Evolutionary conservation across 2,888 invertebrate genomes (phyloP), one percentile per base, ranked within the genome.

Genomic region (Euzetes globulus): DNA sequence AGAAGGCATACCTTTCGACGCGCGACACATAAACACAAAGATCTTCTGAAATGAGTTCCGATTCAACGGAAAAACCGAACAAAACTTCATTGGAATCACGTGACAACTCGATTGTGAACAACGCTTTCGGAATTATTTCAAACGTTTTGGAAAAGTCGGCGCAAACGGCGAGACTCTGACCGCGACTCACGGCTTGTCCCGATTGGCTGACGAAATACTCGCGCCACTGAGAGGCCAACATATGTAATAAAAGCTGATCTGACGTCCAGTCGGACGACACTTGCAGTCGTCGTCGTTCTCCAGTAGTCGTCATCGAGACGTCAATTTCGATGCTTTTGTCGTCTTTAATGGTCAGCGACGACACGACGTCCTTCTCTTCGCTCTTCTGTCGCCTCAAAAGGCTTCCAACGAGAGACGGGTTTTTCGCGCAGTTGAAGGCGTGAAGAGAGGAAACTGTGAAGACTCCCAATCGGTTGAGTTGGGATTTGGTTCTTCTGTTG

Each of bases 61-160:
- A 96, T 84, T 97, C 97, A 72, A 97, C 95, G 78, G 93, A 93
- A 86, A 97, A 94, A 79, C 97, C 97, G 91, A 96, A 97, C 91
- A 95, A 94, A 83, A 93, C 92, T 81, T 95, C 94, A 80, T 93
- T 86, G 13, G 92, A 91, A 78, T 89, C 90, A 77, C 96, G 87
- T 80, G 91, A 91, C 81, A 97, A 86, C 83, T 96, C 95, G 79
- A 96, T 93, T 87, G 96, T 95, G 85, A 96, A 96, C 78, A 96
- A 87, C 13, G 50, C 71, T 71, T 74, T 74, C 22, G 74, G 74
- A 7, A 58, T 33, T 11, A 74, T 29, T 22, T 71, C 37, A 17
- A 71, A 29, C 13, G 47, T 70, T n/a, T 70, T 68, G 22, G 41
- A 2, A 6, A n/a, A 17, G 1, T 19, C 13, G n/a, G 13, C 0